phyloP scores from a whole-genome alignment of 1,140 invertebrate genomes.

The Thalassaphorura encarpata region DNA sequence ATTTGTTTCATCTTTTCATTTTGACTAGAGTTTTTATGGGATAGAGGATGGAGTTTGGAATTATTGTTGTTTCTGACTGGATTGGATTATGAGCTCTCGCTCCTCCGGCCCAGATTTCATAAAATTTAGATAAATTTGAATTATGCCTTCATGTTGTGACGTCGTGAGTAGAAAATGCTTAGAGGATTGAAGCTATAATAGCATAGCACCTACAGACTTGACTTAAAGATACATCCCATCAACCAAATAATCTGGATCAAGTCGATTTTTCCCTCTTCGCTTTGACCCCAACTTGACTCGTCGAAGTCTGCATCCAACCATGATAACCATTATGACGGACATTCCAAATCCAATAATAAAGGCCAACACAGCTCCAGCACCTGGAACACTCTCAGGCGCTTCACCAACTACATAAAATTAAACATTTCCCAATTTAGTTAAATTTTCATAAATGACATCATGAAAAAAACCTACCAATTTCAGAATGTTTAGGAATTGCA shows the following conservation, averaged over 20 bases:
- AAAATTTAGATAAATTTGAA: too few relatives aligned
- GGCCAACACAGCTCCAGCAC: constrained; percentile 22
- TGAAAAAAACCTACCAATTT: background rate
- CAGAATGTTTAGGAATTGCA: background rate
- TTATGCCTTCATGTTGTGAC: too few relatives aligned
- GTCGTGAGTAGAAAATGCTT: too few relatives aligned
- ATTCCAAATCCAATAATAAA: constrained; percentile 51
- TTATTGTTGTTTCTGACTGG: too few relatives aligned
- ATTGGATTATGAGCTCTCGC: too few relatives aligned
- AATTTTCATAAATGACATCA: background rate
- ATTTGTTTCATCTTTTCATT: too few relatives aligned
- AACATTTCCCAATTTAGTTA: background rate
- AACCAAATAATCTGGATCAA: constrained; percentile 92
- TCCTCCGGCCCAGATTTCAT: too few relatives aligned
- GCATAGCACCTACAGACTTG: too few relatives aligned
- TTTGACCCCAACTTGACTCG: constrained; percentile 52
- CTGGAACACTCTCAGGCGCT: constrained; percentile 8
- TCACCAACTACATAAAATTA: background rate
- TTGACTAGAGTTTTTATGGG: too few relatives aligned
- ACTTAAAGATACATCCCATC: constrained; percentile 93
- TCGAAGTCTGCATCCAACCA: constrained; percentile 70
- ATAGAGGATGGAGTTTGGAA: too few relatives aligned
- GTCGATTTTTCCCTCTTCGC: constrained; percentile 64
- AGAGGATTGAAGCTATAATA: too few relatives aligned
- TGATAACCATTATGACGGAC: constrained; percentile 57